Percentiles rank a stretch among this genome's conserved stretches.
Evolutionary conservation across 2,888 invertebrate species (phyloP).

Genomic region (Bhutanitis thaidina): DNA sequence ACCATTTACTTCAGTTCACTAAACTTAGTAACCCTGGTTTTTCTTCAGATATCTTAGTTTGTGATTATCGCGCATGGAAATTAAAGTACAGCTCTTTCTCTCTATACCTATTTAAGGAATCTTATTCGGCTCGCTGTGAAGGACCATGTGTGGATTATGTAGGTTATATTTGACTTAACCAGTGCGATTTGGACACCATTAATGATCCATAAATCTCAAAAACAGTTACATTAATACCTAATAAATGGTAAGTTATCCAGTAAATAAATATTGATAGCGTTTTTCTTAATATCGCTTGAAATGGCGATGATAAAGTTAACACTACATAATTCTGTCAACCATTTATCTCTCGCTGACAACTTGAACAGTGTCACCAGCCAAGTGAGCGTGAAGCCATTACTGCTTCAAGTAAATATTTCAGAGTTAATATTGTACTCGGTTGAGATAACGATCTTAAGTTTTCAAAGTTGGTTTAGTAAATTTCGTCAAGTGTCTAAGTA

Average conservation of each 20-base stretch:
- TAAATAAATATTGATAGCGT: conserved; percentile 28
- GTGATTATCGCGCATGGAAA: too few species aligned
- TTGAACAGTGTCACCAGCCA: conserved; percentile 52
- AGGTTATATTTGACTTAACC: not conserved
- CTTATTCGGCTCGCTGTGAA: too few species aligned
- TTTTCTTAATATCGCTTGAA: conserved; percentile 36
- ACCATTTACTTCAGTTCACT: too few species aligned
- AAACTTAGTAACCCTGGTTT: too few species aligned
- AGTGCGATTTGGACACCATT: not conserved
- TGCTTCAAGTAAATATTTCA: conserved; percentile 37
- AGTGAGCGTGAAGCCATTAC: conserved; percentile 49
- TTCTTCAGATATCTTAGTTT: too few species aligned
- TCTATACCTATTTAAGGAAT: too few species aligned
- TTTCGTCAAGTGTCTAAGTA: not conserved
- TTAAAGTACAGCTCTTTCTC: too few species aligned
- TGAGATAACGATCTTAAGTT: conserved; percentile 11
- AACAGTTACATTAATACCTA: too few species aligned
- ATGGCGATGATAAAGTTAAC: conserved; percentile 55
- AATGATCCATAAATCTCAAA: too few species aligned
- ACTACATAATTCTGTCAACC: conserved; percentile 48
- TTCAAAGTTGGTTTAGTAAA: conserved; percentile 1
- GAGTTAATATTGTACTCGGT: conserved; percentile 10
- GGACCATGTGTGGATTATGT: too few species aligned
- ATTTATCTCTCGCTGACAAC: conserved; percentile 69
- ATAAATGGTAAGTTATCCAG: conserved; percentile 3